A percentile compares a stretch with the other conserved stretches of the same genome.
Conservation (phyloP, 2,113 vertebrate species). For the Phrynosoma blainvillii region DNA sequence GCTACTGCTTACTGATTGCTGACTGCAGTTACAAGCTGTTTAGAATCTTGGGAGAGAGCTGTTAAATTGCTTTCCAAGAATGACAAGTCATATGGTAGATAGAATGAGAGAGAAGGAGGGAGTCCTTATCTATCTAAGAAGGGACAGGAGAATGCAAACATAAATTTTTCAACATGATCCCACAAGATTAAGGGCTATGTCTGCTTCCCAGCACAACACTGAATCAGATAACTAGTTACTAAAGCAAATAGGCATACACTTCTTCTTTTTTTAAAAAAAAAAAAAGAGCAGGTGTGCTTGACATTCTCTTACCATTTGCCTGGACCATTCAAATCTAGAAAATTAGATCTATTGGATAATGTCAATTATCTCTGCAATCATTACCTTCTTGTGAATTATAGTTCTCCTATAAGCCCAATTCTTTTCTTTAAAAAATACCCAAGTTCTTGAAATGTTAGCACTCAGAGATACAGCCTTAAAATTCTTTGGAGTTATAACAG, state of each 20-base stretch:
- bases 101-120: too few species aligned
- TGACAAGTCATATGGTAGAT: too few species aligned
- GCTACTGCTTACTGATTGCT: too few species aligned
- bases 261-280: not conserved
- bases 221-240: not conserved
- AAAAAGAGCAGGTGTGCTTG: not conserved
- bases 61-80: too few species aligned
- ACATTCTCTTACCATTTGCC: not conserved
- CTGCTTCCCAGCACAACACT: not conserved
- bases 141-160: too few species aligned
- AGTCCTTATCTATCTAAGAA: too few species aligned
- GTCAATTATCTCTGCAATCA: not conserved
- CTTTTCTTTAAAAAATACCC: not conserved
- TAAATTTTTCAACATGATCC: too few species aligned
- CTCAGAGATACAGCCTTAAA: constrained; percentile 41
- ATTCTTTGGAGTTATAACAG: constrained; percentile 23
- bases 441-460: constrained; percentile 3
- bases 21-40: too few species aligned
- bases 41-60: too few species aligned
- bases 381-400: not conserved
- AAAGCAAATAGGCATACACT: not conserved
- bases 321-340: not conserved
- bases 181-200: not conserved
- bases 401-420: not conserved
- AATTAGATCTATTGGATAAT: not conserved